phyloP scores from a whole-genome alignment of 2,888 invertebrate genomes.

The Drosophila gaucha region DNA sequence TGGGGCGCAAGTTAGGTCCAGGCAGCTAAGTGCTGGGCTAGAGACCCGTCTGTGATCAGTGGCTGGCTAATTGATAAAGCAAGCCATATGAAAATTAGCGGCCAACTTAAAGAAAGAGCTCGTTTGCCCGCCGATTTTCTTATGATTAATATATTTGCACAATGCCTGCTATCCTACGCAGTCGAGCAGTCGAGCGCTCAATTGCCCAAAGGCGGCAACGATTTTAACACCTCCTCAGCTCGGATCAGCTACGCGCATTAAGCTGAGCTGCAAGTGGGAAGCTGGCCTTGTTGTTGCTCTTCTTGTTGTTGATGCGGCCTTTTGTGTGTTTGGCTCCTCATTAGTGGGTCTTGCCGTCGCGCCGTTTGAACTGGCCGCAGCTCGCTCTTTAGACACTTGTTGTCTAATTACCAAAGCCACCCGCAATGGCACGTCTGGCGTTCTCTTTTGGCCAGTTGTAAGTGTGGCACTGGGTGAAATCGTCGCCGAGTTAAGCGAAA shows the following conservation, averaged over 20 bases:
- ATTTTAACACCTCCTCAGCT: conserved; percentile 68
- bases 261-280: conserved; percentile 20
- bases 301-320: conserved; percentile 1
- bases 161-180: conserved; percentile 40
- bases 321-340: conserved; percentile 55
- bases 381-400: conserved; percentile 67
- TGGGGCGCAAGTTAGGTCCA: conserved; percentile 11
- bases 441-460: conserved; percentile 46
- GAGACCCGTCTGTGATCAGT: conserved; percentile 39
- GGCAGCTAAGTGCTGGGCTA: conserved; percentile 35
- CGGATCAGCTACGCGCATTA: conserved; percentile 10
- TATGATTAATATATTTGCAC: conserved; percentile 76
- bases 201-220: conserved; percentile 67
- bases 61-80: conserved; percentile 71
- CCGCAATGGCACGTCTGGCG: conserved; percentile 71
- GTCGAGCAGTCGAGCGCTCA: conserved; percentile 56
- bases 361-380: conserved; percentile 65
- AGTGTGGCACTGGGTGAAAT: conserved; percentile 76
- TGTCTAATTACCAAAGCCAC: conserved; percentile 78
- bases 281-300: conserved; percentile 1
- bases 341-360: conserved; percentile 53
- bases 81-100: conserved; percentile 72
- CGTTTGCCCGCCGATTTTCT: conserved; percentile 56
- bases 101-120: conserved; percentile 57
- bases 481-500: conserved; percentile 56